phyloP scores from a whole-genome alignment of 92 coral and sea anemone species.

The Pocillopora meandrina region DNA sequence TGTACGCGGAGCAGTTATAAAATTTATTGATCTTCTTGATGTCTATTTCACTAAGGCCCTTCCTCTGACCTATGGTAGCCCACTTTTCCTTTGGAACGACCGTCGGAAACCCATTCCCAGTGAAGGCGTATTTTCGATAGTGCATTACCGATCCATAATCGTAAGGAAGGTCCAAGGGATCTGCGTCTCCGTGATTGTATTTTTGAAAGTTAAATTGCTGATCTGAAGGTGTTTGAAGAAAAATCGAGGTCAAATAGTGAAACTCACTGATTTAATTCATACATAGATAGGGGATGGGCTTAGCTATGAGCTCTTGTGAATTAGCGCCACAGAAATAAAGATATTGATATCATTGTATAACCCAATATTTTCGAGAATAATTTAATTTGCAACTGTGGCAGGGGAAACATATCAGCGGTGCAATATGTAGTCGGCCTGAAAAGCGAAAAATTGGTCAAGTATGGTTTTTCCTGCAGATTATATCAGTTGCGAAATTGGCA shows the following conservation, averaged over 20 bases:
- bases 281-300: too few relatives aligned
- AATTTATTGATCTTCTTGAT: slow-evolving; percentile 54
- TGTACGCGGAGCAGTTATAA: slow-evolving; percentile 39
- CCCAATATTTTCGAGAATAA: too few relatives aligned
- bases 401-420: too few relatives aligned
- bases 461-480: too few relatives aligned
- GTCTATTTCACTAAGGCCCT: slow-evolving; percentile 43
- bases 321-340: too few relatives aligned
- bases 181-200: slow-evolving; percentile 65
- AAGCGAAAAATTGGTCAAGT: too few relatives aligned
- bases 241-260: neutral
- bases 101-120: slow-evolving; percentile 46
- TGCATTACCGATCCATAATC: slow-evolving; percentile 61
- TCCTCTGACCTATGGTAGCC: slow-evolving; percentile 52
- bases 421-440: too few relatives aligned
- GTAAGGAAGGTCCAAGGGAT: slow-evolving; percentile 43
- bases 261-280: too few relatives aligned
- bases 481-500: too few relatives aligned
- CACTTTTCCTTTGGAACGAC: slow-evolving; percentile 37
- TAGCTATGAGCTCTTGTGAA: too few relatives aligned
- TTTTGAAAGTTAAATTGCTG: slow-evolving; percentile 51
- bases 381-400: too few relatives aligned
- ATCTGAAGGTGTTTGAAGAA: neutral
- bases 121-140: slow-evolving; percentile 60
- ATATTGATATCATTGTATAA: too few relatives aligned